Evolutionary conservation across 2,113 vertebrate species (phyloP).

Genomic region (Calyptomena viridis): DNA sequence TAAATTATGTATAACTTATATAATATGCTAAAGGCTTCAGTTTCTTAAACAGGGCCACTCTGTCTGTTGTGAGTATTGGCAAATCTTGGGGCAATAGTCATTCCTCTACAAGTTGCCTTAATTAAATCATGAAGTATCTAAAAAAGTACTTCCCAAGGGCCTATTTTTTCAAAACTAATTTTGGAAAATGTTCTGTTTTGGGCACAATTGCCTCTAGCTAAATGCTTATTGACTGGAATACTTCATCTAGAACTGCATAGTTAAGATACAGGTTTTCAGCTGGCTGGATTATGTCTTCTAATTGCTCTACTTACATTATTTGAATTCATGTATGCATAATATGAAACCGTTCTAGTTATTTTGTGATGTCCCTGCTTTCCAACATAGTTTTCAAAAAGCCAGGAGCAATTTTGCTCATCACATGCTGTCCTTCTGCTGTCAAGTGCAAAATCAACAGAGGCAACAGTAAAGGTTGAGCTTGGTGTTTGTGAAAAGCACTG

Average conservation of each 20-base stretch:
- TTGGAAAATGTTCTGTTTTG: slow-evolving; percentile 37
- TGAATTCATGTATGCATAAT: slow-evolving; percentile 29
- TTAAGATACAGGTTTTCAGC: slow-evolving; percentile 16
- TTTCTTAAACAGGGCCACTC: background rate
- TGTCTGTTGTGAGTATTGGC: background rate
- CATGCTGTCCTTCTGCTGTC: background rate
- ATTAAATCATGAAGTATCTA: slow-evolving; percentile 11
- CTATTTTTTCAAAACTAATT: slow-evolving; percentile 52
- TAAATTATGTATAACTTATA: slow-evolving; percentile 3
- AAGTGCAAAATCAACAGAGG: background rate
- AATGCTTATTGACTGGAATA: background rate
- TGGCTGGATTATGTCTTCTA: slow-evolving; percentile 24
- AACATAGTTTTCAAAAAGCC: background rate
- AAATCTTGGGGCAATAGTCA: slow-evolving; percentile 25
- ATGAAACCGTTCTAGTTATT: background rate
- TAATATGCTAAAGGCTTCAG: background rate
- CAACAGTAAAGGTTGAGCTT: background rate
- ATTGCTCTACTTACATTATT: slow-evolving; percentile 23
- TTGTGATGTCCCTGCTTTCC: background rate
- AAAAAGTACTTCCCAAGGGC: background rate
- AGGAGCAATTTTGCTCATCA: background rate
- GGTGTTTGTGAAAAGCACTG: background rate
- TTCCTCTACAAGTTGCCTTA: slow-evolving; percentile 37
- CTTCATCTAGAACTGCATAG: background rate
- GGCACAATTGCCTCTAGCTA: slow-evolving; percentile 29